Evolutionary conservation across 2,797 vertebrate genomes (phyloP).

Genomic region (Myotis pilosus): DNA sequence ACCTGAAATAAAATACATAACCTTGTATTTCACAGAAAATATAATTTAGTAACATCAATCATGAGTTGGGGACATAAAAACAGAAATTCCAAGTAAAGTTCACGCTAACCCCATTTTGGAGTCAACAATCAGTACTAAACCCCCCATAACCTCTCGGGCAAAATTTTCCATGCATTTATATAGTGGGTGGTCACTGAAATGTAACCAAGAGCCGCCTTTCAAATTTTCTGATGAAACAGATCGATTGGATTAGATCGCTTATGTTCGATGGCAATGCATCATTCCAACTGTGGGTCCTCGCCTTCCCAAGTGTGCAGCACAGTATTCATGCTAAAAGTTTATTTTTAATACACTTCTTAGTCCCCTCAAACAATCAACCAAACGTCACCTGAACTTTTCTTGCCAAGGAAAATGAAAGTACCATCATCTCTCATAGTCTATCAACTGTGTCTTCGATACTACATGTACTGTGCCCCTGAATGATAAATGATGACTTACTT

Average conservation of each 20-base stretch:
- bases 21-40: conserved; percentile 46
- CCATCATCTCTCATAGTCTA: not conserved
- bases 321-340: conserved; percentile 31
- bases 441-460: conserved; percentile 20
- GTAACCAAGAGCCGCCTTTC: conserved; percentile 29
- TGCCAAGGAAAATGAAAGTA: conserved; percentile 29
- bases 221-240: conserved; percentile 56
- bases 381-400: conserved; percentile 33
- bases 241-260: conserved; percentile 61
- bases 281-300: not conserved
- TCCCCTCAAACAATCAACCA: conserved; percentile 54
- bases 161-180: conserved; percentile 16
- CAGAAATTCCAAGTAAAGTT: conserved; percentile 45
- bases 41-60: conserved; percentile 34
- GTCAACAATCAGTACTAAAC: conserved; percentile 10
- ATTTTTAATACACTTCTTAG: conserved; percentile 55
- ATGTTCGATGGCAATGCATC: conserved; percentile 36
- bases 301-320: not conserved
- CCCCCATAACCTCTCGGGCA: not conserved
- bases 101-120: not conserved
- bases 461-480: not conserved
- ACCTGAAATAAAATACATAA: conserved; percentile 19
- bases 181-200: not conserved
- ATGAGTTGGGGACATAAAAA: not conserved
- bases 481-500: not conserved